Conservation (phyloP, 1,140 invertebrate genomes). For the Maniola jurtina region DNA sequence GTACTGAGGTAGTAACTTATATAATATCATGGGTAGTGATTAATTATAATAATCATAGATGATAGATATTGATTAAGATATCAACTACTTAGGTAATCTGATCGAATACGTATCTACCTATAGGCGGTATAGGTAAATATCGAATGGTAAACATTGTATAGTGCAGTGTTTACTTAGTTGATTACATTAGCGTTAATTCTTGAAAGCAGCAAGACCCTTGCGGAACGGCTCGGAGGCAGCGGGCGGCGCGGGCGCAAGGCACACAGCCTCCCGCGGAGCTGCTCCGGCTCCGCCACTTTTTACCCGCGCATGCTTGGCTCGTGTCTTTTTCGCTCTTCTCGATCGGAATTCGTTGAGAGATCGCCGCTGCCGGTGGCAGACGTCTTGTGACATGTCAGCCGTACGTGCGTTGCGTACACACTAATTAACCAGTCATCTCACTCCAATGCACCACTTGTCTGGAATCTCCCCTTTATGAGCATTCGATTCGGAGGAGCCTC, state of each 20-base stretch:
- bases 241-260: conserved; percentile 37
- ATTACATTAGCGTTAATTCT: conserved; percentile 16
- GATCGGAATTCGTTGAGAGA: conserved; percentile 74
- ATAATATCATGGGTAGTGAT: too few relatives aligned
- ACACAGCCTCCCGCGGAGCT: conserved; percentile 63
- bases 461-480: conserved; percentile 42
- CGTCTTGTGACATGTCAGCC: conserved; percentile 72
- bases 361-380: conserved; percentile 73
- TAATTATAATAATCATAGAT: too few relatives aligned
- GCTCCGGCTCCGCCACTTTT: conserved; percentile 63
- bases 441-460: conserved; percentile 29
- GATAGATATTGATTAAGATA: too few relatives aligned
- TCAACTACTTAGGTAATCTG: too few relatives aligned
- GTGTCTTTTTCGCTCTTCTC: conserved; percentile 76
- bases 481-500: conserved; percentile 48
- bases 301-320: conserved; percentile 65
- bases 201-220: conserved; percentile 20
- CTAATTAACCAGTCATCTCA: conserved; percentile 69
- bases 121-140: not conserved
- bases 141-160: conserved; percentile 5
- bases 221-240: conserved; percentile 30
- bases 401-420: conserved; percentile 71
- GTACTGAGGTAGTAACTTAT: too few relatives aligned
- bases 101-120: not conserved
- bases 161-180: conserved; percentile 10